These are phyloP conservation scores for Rhyacichthys aspro DNA, from an alignment of 2,797 vertebrate species.

Conservation along the genomic window DNA sequence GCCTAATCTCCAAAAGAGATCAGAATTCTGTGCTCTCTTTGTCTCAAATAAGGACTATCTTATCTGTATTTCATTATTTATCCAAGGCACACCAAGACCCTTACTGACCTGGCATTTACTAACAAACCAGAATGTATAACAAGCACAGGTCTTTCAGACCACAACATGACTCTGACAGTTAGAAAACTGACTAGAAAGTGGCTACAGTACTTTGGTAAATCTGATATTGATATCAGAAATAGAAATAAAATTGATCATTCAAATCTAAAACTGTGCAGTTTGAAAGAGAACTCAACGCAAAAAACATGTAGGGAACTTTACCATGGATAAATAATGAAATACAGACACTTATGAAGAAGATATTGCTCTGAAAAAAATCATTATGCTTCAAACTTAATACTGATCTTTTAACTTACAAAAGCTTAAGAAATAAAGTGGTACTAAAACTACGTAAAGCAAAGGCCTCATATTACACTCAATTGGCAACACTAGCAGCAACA, in stretches of 20 bases:
- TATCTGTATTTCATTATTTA: not conserved
- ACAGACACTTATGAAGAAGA: too few relatives aligned
- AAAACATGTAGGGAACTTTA: too few relatives aligned
- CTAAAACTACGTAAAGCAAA: not conserved
- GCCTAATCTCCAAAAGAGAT: not conserved
- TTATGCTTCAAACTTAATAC: not conserved
- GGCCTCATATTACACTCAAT: not conserved
- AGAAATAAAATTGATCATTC: not conserved
- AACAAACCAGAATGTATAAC: conserved; percentile 1
- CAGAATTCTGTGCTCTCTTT: not conserved
- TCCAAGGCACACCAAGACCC: conserved; percentile 2
- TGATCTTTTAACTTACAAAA: not conserved
- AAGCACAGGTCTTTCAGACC: conserved; percentile 1
- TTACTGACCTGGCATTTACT: not conserved
- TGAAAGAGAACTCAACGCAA: too few relatives aligned
- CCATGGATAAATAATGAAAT: too few relatives aligned
- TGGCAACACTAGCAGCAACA: not conserved
- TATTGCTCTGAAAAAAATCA: too few relatives aligned
- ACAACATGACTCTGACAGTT: conserved; percentile 1
- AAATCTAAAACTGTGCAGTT: not conserved
- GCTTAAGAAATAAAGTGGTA: conserved; percentile 4
- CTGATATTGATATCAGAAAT: not conserved
- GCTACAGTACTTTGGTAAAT: not conserved
- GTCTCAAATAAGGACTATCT: not conserved
- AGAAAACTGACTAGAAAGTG: not conserved